phyloP scores from a whole-genome alignment of 2,888 invertebrate genomes.

The Drepana falcataria region DNA sequence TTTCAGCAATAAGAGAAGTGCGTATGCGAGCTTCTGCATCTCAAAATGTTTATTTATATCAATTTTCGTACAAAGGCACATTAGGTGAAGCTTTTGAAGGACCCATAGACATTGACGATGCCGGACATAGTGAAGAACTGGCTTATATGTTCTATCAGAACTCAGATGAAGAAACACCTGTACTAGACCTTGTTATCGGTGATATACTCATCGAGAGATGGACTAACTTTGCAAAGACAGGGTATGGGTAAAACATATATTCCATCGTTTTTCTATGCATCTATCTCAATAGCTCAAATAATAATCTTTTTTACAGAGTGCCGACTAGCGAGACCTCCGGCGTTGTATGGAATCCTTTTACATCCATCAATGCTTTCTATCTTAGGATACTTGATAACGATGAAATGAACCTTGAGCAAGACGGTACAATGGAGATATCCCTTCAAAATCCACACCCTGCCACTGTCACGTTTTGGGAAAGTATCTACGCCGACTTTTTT shows the following conservation, averaged over 20 bases:
- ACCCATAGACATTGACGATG: slow-evolving; percentile 38
- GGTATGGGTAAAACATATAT: slow-evolving; percentile 33
- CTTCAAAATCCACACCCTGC: slow-evolving; percentile 40
- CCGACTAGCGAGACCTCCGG: slow-evolving; percentile 46
- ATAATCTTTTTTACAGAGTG: slow-evolving; percentile 47
- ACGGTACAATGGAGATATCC: slow-evolving; percentile 32
- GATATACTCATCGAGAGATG: slow-evolving; percentile 59
- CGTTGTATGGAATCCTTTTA: slow-evolving; percentile 47
- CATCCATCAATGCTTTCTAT: slow-evolving; percentile 22
- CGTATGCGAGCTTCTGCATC: slow-evolving; percentile 33
- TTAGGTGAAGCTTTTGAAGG: slow-evolving; percentile 46
- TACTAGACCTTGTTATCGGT: slow-evolving; percentile 39
- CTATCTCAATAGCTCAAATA: no score
- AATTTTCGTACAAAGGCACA: slow-evolving; percentile 61
- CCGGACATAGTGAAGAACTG: slow-evolving; percentile 62
- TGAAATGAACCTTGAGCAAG: slow-evolving; percentile 27
- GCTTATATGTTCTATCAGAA: slow-evolving; percentile 49
- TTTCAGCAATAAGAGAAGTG: slow-evolving; percentile 55
- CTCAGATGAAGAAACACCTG: slow-evolving; percentile 12
- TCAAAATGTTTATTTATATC: slow-evolving; percentile 49
- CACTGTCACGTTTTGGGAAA: slow-evolving; percentile 50
- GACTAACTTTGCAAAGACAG: slow-evolving; percentile 62
- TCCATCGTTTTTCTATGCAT: no score
- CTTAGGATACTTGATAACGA: slow-evolving; percentile 40
- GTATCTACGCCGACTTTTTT: slow-evolving; percentile 48